Conservation (phyloP, 2,888 invertebrate genomes). For the Synergus itoensis region DNA sequence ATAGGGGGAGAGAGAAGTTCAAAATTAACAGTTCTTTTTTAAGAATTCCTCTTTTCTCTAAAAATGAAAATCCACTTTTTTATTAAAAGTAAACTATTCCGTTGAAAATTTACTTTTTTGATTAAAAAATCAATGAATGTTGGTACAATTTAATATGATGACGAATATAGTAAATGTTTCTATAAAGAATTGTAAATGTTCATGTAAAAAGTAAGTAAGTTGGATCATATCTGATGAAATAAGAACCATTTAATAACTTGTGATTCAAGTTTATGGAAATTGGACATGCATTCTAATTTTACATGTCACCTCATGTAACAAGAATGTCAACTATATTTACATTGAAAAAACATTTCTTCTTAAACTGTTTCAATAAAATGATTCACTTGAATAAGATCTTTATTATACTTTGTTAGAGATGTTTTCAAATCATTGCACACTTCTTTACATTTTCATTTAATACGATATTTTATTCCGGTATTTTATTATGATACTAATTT, state of each 20-base stretch:
- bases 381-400: neutral
- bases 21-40: too few relatives aligned
- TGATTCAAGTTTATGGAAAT: constrained; percentile 38
- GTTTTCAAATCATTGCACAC: neutral
- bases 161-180: neutral
- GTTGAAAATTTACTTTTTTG: too few relatives aligned
- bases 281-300: constrained; percentile 31
- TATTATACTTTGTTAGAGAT: neutral
- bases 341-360: constrained; percentile 17
- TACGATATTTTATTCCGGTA: neutral
- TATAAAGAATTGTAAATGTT: constrained; percentile 5
- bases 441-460: neutral
- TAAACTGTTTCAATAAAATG: constrained; percentile 21
- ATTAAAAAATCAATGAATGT: neutral
- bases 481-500: neutral
- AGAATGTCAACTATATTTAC: constrained; percentile 26
- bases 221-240: constrained; percentile 3
- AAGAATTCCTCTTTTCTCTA: too few relatives aligned
- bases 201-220: neutral
- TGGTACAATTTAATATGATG: neutral
- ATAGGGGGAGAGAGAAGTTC: too few relatives aligned
- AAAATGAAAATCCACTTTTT: too few relatives aligned
- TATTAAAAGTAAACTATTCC: too few relatives aligned
- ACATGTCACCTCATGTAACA: constrained; percentile 23
- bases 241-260: constrained; percentile 4